Evolutionary conservation across 2,797 vertebrate species (phyloP), one percentile per base, ranked within the genome.

Genomic region (Hydrocynus forskahlii): DNA sequence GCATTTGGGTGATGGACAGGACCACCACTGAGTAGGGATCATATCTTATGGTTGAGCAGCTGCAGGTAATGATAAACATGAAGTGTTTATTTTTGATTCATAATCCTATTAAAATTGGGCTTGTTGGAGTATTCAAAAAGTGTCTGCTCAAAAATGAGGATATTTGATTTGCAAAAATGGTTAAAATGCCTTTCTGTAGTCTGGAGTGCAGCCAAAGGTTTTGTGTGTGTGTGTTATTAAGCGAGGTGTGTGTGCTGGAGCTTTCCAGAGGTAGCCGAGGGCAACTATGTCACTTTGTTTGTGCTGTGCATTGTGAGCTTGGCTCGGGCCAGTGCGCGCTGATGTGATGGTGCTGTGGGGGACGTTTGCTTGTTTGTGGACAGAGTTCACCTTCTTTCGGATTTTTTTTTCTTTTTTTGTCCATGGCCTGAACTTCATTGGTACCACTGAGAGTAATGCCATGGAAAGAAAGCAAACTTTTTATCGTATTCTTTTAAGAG

Each of bases 381-480:
- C 12, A 35, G 1, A n/a, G 25, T 74, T 74, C 45, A 57, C 50
- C 23, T 54, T 10, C 40, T 23, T 68, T 48, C 19, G 19, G n/a
- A 29, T 38, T 7, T 21, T 73, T 73, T 57, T 29, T 35, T 35
- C 4, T 35, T 35, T 35, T 16, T 9, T 29, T n/a, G 50, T 12
- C 17, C 13, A 4, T 19, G 50, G 25, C 50, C 23, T 2, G 50
- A 25, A 10, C 50, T 0, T 38, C 52, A 12, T n/a, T 62, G 60
- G 43, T 40, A 74, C 17, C 62, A 73, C 23, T 9, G 23, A 4
- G 50, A 73, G 63, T 52, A 71, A 50, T n/a, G 21, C 45, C 50
- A 19, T 40, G 74, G 67, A 77, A 66, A 70, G 69, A 71, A 64
- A 76, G 63, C 79, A 76, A 21, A 54, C 76, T 84, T 79, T 75